Conservation (phyloP, 2,888 invertebrate species). For the Melinaea menophilus region DNA sequence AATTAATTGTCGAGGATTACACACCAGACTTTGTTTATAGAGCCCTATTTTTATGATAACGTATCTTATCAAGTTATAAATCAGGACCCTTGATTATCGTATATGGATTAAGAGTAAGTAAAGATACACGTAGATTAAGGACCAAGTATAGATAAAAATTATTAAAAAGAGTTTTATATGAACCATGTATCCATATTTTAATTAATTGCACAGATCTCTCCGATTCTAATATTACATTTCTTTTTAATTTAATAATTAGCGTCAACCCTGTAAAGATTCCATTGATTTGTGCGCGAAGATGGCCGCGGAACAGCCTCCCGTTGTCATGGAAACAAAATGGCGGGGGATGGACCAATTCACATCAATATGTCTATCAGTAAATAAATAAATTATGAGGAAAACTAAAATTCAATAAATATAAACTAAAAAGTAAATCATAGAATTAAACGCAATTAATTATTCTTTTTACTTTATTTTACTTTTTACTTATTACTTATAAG, state of each 20-base stretch:
- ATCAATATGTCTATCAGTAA: background rate
- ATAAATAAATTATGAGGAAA: background rate
- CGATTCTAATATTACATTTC: background rate
- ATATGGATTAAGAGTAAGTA: too few species aligned
- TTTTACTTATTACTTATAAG: slow-evolving; percentile 1
- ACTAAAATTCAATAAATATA: too few species aligned
- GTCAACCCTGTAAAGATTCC: slow-evolving; percentile 58
- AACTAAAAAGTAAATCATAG: too few species aligned
- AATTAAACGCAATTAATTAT: background rate
- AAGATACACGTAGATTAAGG: too few species aligned
- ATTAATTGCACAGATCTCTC: too few species aligned
- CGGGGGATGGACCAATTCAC: slow-evolving; percentile 20
- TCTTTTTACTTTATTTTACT: slow-evolving; percentile 4
- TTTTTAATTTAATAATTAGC: slow-evolving; percentile 7
- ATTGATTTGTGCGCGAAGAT: slow-evolving; percentile 73
- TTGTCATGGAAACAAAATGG: slow-evolving; percentile 52
- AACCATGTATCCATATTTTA: too few species aligned
- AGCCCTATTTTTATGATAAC: too few species aligned
- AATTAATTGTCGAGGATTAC: too few species aligned
- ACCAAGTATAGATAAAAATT: too few species aligned
- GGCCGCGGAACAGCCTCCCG: slow-evolving; percentile 58
- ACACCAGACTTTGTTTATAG: too few species aligned
- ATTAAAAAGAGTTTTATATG: too few species aligned
- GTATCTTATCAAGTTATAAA: background rate
- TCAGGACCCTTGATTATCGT: background rate